Evolutionary conservation across 2,113 vertebrate species (phyloP), one percentile per base, ranked within the genome.

Genomic region (Lepisosteus osseus): DNA sequence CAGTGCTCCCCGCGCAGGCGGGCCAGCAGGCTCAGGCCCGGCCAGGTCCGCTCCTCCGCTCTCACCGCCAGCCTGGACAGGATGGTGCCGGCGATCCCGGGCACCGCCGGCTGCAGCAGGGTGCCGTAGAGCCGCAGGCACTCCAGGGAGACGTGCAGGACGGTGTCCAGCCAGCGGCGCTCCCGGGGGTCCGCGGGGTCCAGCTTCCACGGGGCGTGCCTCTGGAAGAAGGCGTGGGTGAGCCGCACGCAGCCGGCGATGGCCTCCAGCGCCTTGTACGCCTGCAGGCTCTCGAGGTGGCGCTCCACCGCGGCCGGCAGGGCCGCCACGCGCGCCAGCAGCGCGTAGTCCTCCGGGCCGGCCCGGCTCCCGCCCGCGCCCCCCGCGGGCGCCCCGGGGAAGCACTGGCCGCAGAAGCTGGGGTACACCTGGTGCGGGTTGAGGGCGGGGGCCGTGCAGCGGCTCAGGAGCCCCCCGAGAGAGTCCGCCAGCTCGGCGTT

Each of bases 401-500:
- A 97, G 17, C 85, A 93, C 3, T 72, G 7, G n/a, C 84, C 41
- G 12, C 91, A 94, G 80, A 96, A 95, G 0, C 40, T 9, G 0
- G 96, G 91, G 74, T 93, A 97, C 3, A 87, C 86, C 83, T 95
- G 95, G 8, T 79, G 84, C 43, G 95, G 95, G 76, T 98, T 99
- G 4, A 99, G 90, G 57, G 89, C 86, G 45, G 65, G 78, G 13
- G 96, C 94, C 0, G 94, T 95, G 61, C 95, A 95, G 2, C 97
- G 94, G 80, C 96, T 98, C 4, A 99, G 82, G 43, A 99, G 93
- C 11, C 97, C 97, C 0, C 97, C 97, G 0, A 99, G 86, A 0
- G 95, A 88, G 76, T 97, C 96, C 0, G 94, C 93, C n/a, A 99
- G 89, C 75, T 98, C 96, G 0, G 95, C 88, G 3, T 99, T 96